These are phyloP conservation scores for Emydocephalus ijimae DNA, from an alignment of 2,113 vertebrate species.

Conservation along the genomic window DNA sequence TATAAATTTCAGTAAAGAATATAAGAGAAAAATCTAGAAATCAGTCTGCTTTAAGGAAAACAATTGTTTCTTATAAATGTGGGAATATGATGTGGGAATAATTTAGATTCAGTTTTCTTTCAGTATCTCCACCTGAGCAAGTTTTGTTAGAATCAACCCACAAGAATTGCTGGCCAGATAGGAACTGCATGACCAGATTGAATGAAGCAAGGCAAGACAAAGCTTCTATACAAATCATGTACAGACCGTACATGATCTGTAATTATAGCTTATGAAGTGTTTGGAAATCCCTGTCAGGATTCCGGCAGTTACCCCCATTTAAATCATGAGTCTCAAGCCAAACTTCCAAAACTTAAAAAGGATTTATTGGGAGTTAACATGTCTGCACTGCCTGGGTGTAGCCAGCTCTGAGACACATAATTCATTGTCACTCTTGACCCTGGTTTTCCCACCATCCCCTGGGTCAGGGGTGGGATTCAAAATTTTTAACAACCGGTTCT, in stretches of 20 bases:
- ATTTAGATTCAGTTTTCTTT: neutral
- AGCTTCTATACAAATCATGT: neutral
- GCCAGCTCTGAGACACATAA: too few species aligned
- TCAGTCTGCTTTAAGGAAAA: neutral
- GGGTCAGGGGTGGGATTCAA: too few species aligned
- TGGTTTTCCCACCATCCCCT: too few species aligned
- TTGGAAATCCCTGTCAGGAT: neutral
- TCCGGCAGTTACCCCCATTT: too few species aligned
- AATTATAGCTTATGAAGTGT: neutral
- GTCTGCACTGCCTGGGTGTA: too few species aligned
- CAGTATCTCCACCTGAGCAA: neutral
- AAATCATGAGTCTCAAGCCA: too few species aligned
- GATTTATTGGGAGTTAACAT: too few species aligned
- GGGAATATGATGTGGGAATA: neutral
- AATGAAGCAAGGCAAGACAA: neutral
- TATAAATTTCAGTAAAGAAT: neutral
- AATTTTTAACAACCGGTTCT: too few species aligned
- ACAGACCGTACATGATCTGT: neutral
- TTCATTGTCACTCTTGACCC: too few species aligned
- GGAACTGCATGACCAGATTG: neutral
- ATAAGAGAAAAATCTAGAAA: neutral
- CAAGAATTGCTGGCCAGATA: neutral
- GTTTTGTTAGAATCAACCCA: neutral
- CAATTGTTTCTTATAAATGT: neutral
- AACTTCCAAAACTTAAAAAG: too few species aligned